Percentiles rank a stretch among this genome's conserved stretches.
Evolutionary conservation across 2,888 invertebrate genomes (phyloP).

Genomic region (Halictus quadricinctus): DNA sequence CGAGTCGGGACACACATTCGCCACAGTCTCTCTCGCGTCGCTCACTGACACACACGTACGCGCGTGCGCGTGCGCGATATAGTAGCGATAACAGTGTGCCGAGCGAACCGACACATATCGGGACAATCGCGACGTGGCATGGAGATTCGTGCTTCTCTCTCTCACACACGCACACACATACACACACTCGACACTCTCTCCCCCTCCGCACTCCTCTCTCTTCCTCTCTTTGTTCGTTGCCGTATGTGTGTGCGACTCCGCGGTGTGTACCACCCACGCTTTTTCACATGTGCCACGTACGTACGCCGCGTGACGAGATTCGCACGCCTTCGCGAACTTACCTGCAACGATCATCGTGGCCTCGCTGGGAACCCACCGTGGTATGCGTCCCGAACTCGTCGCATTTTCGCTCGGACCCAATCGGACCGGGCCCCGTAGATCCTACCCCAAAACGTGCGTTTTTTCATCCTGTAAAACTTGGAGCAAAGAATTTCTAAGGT

Average conservation of each 20-base stretch:
- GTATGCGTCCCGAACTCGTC: background rate
- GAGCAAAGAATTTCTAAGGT: no score
- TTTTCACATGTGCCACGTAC: constrained; percentile 25
- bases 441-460: background rate
- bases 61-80: constrained; percentile 45
- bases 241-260: background rate
- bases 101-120: constrained; percentile 9
- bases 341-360: background rate
- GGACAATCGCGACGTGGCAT: constrained; percentile 40
- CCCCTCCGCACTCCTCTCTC: no score
- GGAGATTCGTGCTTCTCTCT: background rate
- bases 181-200: background rate
- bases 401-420: background rate
- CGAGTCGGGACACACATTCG: background rate
- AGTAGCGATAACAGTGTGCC: background rate
- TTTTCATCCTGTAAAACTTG: no score
- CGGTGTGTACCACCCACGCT: constrained; percentile 11
- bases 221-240: background rate
- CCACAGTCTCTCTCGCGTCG: constrained; percentile 6
- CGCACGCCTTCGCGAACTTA: constrained; percentile 17
- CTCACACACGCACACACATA: background rate
- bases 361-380: background rate
- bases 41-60: constrained; percentile 9
- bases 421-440: background rate
- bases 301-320: constrained; percentile 27